Evolutionary conservation across 1,140 invertebrate genomes (phyloP), one percentile per base, ranked within the genome.

Genomic region (Portunus trituberculatus): DNA sequence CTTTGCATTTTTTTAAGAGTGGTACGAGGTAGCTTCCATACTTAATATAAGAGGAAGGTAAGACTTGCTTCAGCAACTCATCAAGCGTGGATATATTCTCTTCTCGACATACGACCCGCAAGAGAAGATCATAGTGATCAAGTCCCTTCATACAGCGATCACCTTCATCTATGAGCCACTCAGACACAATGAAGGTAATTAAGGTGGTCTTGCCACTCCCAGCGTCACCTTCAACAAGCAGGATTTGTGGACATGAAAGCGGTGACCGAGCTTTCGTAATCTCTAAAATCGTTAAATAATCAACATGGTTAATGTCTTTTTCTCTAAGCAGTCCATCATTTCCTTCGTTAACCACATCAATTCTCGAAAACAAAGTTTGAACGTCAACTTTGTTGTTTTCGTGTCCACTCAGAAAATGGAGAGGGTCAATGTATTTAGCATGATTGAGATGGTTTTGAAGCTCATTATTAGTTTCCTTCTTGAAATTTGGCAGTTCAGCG

Each of bases 121-220:
- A 52, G 28, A 92, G 10, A 14, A 76, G 29, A 16, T 82, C 25
- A 28, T 92, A 92, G 14, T 28, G 6, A 29, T 92, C 25, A 16
- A 92, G 91, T 14, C 59, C 48, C n/a, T 92, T 14, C 10, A 92
- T 29, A 10, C 16, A 28, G 39, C 91, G 48, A 2, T 92, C n/a
- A 76, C 59, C 4, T 28, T 28, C 39, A 76, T 20, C 6, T 20
- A 82, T 29, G n/a, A 59, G n/a, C 91, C 91, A 92, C 28, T 92
- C 52, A 12, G 25, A 16, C 67, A 67, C 31, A 14, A 92, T 7
- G 25, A 92, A 31, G 20, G 91, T 31, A 14, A 82, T 28, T 28
- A 92, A 52, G 8, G 91, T 92, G 52, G 91, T 92, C 31, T 92
- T 92, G 25, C 91, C 91, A 82, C 91, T 59, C 14, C 91, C 91